Conservation (phyloP, 2,888 invertebrate species). For the Ommatoiulus sabulosus region DNA sequence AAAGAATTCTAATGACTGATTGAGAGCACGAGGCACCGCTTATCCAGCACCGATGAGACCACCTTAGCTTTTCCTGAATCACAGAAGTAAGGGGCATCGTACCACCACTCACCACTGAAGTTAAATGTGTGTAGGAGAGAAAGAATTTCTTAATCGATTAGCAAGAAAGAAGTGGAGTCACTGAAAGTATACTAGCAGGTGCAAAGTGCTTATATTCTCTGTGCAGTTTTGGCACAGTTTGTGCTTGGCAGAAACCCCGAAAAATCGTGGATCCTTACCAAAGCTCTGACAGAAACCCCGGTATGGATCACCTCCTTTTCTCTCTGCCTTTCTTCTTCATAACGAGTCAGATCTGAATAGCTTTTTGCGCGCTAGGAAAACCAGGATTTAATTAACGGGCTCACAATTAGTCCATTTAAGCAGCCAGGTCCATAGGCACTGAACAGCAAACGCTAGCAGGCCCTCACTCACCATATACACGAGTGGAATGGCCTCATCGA, state of each 20-base stretch:
- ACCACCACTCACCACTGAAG: constrained; percentile 33
- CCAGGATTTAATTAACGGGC: constrained; percentile 49
- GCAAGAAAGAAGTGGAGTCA: constrained; percentile 8
- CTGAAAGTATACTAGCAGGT: constrained; percentile 36
- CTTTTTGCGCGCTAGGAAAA: constrained; percentile 59
- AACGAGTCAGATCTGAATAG: constrained; percentile 57
- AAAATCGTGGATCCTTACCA: constrained; percentile 59
- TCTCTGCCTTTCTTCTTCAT: constrained; percentile 59
- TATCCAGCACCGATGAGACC: neutral
- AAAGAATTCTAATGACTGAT: neutral
- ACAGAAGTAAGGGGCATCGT: neutral
- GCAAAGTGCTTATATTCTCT: constrained; percentile 27
- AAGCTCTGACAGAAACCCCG: constrained; percentile 60
- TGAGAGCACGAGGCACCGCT: too few relatives aligned
- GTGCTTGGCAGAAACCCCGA: constrained; percentile 48
- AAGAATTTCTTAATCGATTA: constrained; percentile 17
- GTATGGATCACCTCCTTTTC: constrained; percentile 60
- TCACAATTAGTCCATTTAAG: neutral
- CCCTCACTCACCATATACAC: constrained; percentile 56
- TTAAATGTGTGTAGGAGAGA: constrained; percentile 14
- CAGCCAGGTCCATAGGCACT: constrained; percentile 28
- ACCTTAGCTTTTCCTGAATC: neutral
- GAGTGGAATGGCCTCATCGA: constrained; percentile 39
- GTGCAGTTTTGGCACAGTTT: constrained; percentile 32
- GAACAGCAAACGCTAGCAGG: neutral